Conservation (phyloP, 2,113 vertebrate species). For the Bos javanicus region DNA sequence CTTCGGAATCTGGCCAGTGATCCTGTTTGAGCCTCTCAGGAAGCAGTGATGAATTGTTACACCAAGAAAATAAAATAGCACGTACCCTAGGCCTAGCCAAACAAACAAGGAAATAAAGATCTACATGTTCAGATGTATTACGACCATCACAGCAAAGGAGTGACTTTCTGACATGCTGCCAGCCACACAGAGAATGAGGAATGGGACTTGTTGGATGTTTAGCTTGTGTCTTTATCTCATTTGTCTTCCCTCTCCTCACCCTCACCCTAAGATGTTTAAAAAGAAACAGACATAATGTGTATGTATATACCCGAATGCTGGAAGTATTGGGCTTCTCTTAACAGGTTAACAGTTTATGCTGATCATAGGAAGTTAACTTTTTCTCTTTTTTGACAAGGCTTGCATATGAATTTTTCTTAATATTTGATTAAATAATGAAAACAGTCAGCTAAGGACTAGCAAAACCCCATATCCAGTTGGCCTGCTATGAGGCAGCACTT, state of each 20-base stretch:
- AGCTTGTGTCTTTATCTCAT: constrained; percentile 65
- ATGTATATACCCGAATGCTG: constrained; percentile 74
- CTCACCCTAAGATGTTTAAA: constrained; percentile 58
- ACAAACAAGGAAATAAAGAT: constrained; percentile 57
- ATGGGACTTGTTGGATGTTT: constrained; percentile 49
- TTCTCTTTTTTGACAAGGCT: constrained; percentile 58
- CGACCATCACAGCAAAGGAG: background rate
- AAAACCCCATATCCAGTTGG: constrained; percentile 47
- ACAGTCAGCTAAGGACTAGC: constrained; percentile 20
- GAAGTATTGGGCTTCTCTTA: constrained; percentile 58
- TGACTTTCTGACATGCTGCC: constrained; percentile 17
- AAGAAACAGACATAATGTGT: constrained; percentile 58
- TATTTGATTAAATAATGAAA: constrained; percentile 73
- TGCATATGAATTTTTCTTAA: constrained; percentile 55
- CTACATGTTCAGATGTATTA: background rate
- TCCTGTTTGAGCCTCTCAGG: constrained; percentile 91
- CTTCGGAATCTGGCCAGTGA: constrained; percentile 93
- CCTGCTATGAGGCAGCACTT: constrained; percentile 44
- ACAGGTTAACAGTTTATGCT: constrained; percentile 74
- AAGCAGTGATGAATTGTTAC: constrained; percentile 82
- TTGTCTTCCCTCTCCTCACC: background rate
- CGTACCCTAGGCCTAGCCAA: constrained; percentile 20
- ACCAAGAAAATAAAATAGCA: background rate
- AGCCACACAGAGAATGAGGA: constrained; percentile 41
- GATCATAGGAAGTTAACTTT: constrained; percentile 75